Evolutionary conservation across 2,113 vertebrate genomes (phyloP).

Genomic region (Proterorhinus semilunaris): DNA sequence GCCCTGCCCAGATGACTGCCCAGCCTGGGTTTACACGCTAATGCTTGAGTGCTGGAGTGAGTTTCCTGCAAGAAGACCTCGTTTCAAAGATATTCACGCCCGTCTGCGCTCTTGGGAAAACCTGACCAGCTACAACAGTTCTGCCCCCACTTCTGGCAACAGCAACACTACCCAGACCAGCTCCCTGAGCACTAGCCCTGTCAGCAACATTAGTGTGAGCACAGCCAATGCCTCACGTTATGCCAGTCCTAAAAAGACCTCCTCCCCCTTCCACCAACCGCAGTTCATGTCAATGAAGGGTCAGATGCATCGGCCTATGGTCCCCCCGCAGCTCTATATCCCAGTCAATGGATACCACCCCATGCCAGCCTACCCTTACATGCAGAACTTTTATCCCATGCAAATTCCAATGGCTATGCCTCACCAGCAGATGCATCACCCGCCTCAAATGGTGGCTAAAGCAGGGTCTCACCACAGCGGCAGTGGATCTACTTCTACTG

Average conservation of each 20-base stretch:
- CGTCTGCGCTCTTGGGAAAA: constrained; percentile 92
- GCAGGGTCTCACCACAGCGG: constrained; percentile 93
- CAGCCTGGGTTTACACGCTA: constrained; percentile 89
- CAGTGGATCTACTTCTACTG: constrained; percentile 95
- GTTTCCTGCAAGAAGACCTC: constrained; percentile 87
- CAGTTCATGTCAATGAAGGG: constrained; percentile 92
- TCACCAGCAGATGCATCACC: constrained; percentile 84
- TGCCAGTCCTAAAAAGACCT: constrained; percentile 87
- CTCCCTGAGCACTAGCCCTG: constrained; percentile 94
- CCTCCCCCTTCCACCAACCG: constrained; percentile 85
- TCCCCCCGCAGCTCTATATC: constrained; percentile 93
- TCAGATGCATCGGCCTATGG: constrained; percentile 86
- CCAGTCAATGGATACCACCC: constrained; percentile 96
- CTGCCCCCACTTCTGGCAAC: constrained; percentile 90
- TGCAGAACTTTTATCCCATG: constrained; percentile 96
- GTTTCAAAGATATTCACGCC: constrained; percentile 94
- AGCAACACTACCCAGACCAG: constrained; percentile 97
- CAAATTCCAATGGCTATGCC: constrained; percentile 94
- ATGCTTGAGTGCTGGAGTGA: constrained; percentile 98
- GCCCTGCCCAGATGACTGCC: constrained; percentile 92
- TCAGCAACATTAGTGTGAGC: constrained; percentile 87
- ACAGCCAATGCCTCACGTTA: constrained; percentile 81
- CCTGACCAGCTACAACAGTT: constrained; percentile 90
- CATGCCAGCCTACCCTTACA: constrained; percentile 88
- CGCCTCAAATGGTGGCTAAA: constrained; percentile 83